Conservation (phyloP, 2,797 vertebrate species). For the Liasis olivaceus region DNA sequence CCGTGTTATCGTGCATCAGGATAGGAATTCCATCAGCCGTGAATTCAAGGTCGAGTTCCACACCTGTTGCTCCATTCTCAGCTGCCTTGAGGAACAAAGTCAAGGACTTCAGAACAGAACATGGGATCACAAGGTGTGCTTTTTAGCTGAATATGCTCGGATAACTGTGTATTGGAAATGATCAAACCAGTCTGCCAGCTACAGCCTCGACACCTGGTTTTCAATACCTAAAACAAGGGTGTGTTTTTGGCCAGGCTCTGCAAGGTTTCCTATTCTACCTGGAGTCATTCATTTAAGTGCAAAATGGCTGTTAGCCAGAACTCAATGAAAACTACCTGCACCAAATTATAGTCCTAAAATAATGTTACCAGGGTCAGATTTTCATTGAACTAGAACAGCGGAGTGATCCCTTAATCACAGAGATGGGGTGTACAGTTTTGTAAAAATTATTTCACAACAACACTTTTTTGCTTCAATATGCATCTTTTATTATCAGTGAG, state of each 20-base stretch:
- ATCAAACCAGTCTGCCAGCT: not conserved
- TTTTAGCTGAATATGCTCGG: not conserved
- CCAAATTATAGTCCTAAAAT: too few species aligned
- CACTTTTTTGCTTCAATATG: too few species aligned
- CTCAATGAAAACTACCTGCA: too few species aligned
- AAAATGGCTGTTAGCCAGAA: too few species aligned
- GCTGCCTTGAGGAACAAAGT: constrained; percentile 80
- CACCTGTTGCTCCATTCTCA: constrained; percentile 87
- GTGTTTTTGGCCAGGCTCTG: not conserved
- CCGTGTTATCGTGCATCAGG: constrained; percentile 92
- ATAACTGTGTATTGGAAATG: not conserved
- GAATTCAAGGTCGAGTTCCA: constrained; percentile 94
- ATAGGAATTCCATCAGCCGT: constrained; percentile 89
- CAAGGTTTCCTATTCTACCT: not conserved
- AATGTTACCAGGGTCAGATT: too few species aligned
- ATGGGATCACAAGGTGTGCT: not conserved
- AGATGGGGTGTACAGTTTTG: too few species aligned
- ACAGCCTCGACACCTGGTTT: not conserved
- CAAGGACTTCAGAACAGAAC: constrained; percentile 27
- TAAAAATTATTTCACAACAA: too few species aligned
- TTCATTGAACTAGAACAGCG: too few species aligned
- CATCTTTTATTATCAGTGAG: too few species aligned
- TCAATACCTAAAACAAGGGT: not conserved
- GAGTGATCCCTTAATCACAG: too few species aligned
- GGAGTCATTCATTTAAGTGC: too few species aligned